Percentiles rank a stretch among this genome's conserved stretches.
Conservation (phyloP, 2,797 vertebrate species). For the Allobates femoralis region DNA sequence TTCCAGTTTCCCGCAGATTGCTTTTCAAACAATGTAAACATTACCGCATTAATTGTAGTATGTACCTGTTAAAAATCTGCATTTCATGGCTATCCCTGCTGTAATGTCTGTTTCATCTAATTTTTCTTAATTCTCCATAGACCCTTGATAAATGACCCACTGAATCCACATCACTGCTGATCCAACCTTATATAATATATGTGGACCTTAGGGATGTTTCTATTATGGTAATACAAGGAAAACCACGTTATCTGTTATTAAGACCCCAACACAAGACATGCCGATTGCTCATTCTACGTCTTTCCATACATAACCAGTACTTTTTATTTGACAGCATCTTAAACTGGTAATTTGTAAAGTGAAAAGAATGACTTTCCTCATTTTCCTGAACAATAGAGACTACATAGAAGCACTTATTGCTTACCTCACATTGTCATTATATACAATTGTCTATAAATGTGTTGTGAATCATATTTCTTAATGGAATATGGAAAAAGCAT, state of each 20-base stretch:
- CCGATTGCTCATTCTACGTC: conserved; percentile 37
- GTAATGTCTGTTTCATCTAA: conserved; percentile 46
- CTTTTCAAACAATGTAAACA: background rate
- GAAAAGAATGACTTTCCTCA: conserved; percentile 52
- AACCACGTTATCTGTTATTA: conserved; percentile 61
- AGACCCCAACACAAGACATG: conserved; percentile 43
- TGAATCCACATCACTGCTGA: conserved; percentile 57
- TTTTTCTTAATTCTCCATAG: conserved; percentile 60
- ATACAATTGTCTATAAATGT: conserved; percentile 52
- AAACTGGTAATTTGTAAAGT: conserved; percentile 57
- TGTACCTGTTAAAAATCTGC: conserved; percentile 34
- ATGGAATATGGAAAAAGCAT: conserved; percentile 13
- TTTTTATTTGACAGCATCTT: conserved; percentile 60
- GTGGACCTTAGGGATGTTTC: conserved; percentile 58
- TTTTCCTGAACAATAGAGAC: conserved; percentile 54
- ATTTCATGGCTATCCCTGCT: background rate
- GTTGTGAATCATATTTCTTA: conserved; percentile 43
- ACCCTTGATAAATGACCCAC: conserved; percentile 56
- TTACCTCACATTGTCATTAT: conserved; percentile 54
- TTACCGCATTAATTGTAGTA: conserved; percentile 1
- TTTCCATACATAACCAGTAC: conserved; percentile 54
- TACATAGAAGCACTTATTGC: conserved; percentile 11
- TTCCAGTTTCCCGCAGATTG: background rate
- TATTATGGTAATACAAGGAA: conserved; percentile 59
- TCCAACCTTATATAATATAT: conserved; percentile 61